A percentile compares a stretch with the other conserved stretches of the same genome.
These are phyloP conservation scores for Sabellastarte sp. DNA, from an alignment of 2,888 invertebrate genomes.

Conservation along the genomic window DNA sequence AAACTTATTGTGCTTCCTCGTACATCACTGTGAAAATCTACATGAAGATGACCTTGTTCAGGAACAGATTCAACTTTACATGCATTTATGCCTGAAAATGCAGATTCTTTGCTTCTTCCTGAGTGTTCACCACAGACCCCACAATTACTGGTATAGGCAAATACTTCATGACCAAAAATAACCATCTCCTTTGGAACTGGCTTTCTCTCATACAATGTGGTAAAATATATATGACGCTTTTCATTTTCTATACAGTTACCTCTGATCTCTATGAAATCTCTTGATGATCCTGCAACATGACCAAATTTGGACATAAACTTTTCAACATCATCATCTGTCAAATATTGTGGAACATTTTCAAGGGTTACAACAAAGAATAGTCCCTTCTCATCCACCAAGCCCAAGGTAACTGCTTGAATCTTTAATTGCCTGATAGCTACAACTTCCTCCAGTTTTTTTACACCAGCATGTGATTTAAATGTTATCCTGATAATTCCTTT, in stretches of 20 bases:
- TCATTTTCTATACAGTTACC: neutral
- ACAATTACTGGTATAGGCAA: too few species aligned
- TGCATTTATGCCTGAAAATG: too few species aligned
- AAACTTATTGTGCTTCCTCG: too few species aligned
- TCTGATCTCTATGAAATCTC: neutral
- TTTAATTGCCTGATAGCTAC: constrained; percentile 2
- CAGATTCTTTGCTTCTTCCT: too few species aligned
- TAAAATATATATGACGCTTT: neutral
- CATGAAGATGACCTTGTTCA: too few species aligned
- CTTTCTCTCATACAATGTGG: neutral
- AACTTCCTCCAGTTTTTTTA: constrained; percentile 11
- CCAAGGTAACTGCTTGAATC: constrained; percentile 7
- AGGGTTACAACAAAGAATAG: constrained; percentile 7
- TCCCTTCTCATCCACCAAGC: constrained; percentile 11
- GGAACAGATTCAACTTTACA: too few species aligned
- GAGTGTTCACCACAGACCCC: too few species aligned
- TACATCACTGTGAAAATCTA: too few species aligned
- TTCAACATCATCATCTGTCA: constrained; percentile 11
- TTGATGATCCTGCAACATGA: neutral
- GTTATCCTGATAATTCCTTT: constrained; percentile 14
- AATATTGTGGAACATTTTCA: constrained; percentile 12
- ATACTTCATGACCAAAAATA: neutral
- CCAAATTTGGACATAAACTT: constrained; percentile 7
- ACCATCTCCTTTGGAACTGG: neutral
- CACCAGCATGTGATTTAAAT: constrained; percentile 1